phyloP scores from a whole-genome alignment of 1,140 invertebrate genomes.

The Euschistus heros region DNA sequence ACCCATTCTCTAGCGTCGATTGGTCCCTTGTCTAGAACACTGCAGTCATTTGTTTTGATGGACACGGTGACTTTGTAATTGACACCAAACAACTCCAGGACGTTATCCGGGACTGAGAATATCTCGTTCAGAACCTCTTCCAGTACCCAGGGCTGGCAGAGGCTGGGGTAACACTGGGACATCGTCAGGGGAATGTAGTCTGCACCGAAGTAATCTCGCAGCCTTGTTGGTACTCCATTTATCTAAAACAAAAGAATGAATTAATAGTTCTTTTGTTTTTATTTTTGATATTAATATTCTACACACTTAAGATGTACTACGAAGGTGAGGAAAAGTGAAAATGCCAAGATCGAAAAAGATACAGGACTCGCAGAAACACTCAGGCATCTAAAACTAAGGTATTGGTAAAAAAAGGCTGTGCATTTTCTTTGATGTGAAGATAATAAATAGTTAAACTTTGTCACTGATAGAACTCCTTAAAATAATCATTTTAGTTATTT shows the following conservation, averaged over 20 bases:
- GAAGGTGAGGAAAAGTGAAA: too few species aligned
- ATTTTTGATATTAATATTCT: background rate
- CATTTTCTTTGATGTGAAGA: too few species aligned
- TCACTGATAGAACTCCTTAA: too few species aligned
- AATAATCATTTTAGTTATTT: too few species aligned
- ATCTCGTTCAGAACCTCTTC: background rate
- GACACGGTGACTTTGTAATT: constrained; percentile 6
- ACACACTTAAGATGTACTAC: background rate
- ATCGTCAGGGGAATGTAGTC: constrained; percentile 5
- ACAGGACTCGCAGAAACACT: too few species aligned
- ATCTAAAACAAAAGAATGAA: background rate
- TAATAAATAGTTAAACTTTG: too few species aligned
- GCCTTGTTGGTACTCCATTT: background rate
- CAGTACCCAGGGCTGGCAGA: constrained; percentile 2
- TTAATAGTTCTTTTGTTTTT: background rate
- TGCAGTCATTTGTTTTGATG: background rate
- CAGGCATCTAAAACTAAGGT: too few species aligned
- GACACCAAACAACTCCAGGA: background rate
- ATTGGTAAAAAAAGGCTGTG: too few species aligned
- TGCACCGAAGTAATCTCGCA: background rate
- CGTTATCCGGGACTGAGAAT: background rate
- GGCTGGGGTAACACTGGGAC: constrained; percentile 19
- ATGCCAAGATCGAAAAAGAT: too few species aligned
- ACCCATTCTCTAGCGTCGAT: background rate
- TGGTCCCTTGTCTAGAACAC: background rate